Evolutionary conservation across 2,113 vertebrate species (phyloP), one percentile per base, ranked within the genome.

Genomic region (Corydoras sp.): DNA sequence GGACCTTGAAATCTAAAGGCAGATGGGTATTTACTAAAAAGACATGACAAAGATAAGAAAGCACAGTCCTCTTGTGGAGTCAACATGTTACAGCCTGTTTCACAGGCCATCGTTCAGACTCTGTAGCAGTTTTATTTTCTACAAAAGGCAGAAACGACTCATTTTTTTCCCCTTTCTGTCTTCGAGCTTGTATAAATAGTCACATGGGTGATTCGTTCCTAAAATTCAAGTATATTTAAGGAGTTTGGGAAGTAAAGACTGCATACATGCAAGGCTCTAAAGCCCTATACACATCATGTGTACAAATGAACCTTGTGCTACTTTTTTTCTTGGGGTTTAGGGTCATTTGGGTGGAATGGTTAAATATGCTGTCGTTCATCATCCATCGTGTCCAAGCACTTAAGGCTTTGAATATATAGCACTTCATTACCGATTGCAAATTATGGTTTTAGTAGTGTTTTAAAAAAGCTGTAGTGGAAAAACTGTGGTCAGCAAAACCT

Each of bases 221-320:
- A 72, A 62, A 53, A 61, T 67, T 58, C 63, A 72, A 71, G 61
- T 69, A 79, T 79, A 72, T 71, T 72, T 79, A 79, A 71, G 64
- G 49, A 15, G 69, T 54, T 32, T 59, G 18, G 69, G 49, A 70
- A 63, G 68, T 63, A 65, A 68, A 69, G 65, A 69, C 60, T 65
- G 35, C 69, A 58, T 65, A 32, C 49, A 60, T 79, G 61, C 69
- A 75, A 75, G 56, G 65, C 65, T 56, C 15, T 14, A 53, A 75
- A 72, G 62, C 63, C 62, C 65, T 74, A 74, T 58, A 58, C 68
- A 74, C 29, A 43, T 32, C 15, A 9, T 68, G 70, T 50, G 60
- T 64, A 71, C 30, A 62, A 54, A 77, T 64, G 62, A 62, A 74
- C 51, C 48, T 66, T 75, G 58, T 68, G 32, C 10, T 70, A 72